A percentile compares a stretch with the other conserved stretches of the same genome.
phyloP scores from a whole-genome alignment of 2,888 invertebrate genomes.

The Dermolepida albohirtum region DNA sequence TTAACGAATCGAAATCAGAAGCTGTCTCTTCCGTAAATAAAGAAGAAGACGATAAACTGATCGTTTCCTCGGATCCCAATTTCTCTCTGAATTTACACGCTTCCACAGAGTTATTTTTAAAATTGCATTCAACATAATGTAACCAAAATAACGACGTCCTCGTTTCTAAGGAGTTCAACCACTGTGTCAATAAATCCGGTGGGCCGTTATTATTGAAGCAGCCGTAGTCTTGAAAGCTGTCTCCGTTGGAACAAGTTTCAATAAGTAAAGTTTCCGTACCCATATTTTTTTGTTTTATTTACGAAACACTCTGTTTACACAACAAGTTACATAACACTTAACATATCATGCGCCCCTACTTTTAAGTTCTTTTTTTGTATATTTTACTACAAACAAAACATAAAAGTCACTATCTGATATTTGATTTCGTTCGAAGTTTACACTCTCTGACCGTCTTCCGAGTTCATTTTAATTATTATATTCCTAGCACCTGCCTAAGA shows the following conservation, averaged over 20 bases:
- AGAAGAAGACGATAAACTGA: constrained; percentile 34
- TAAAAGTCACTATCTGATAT: background rate
- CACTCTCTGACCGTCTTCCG: constrained; percentile 22
- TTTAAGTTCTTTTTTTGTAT: background rate
- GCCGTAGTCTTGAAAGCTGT: constrained; percentile 30
- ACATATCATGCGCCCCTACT: constrained; percentile 12
- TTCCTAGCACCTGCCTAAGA: constrained; percentile 48
- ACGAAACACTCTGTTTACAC: constrained; percentile 13
- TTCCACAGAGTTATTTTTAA: constrained; percentile 43
- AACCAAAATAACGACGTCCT: constrained; percentile 62
- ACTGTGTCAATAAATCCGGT: constrained; percentile 57
- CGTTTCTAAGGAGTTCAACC: constrained; percentile 61
- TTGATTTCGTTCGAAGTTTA: constrained; percentile 6
- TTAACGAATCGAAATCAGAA: constrained; percentile 40
- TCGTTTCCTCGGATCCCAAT: constrained; percentile 40
- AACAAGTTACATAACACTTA: constrained; percentile 40
- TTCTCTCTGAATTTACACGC: constrained; percentile 42
- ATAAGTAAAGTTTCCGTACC: constrained; percentile 53
- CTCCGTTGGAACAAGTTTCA: constrained; percentile 48
- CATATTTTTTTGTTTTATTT: constrained; percentile 46
- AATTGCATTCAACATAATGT: constrained; percentile 57
- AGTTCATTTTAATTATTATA: constrained; percentile 42
- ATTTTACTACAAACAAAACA: background rate
- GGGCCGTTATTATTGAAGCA: constrained; percentile 33
- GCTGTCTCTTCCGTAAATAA: constrained; percentile 32